Evolutionary conservation across 1,140 invertebrate genomes (phyloP).

Genomic region (Drosophila eugracilis): DNA sequence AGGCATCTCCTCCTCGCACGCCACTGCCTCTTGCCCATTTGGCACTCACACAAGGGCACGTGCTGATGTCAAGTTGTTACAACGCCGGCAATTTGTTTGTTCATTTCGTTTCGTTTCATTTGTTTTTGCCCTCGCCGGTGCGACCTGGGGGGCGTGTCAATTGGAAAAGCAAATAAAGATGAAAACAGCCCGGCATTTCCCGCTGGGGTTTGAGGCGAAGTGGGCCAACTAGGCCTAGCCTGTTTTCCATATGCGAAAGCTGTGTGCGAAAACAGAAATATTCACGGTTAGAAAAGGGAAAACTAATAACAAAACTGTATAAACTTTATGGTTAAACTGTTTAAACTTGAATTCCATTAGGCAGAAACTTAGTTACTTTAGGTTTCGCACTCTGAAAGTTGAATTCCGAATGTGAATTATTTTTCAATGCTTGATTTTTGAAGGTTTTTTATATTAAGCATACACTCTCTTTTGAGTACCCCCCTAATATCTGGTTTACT

Average conservation of each 20-base stretch:
- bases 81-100: constrained; percentile 63
- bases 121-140: constrained; percentile 13
- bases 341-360: no score
- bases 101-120: constrained; percentile 59
- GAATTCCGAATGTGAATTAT: no score
- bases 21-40: constrained; percentile 3
- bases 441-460: no score
- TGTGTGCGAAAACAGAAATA: not conserved
- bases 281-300: not conserved
- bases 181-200: constrained; percentile 17
- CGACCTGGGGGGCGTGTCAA: constrained; percentile 13
- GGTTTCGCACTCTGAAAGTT: no score
- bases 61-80: constrained; percentile 71
- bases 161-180: constrained; percentile 44
- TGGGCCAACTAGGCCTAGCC: not conserved
- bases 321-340: no score
- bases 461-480: not conserved
- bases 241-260: constrained; percentile 14
- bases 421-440: no score
- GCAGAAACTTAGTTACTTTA: no score
- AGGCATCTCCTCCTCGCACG: not conserved
- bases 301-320: not conserved
- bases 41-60: constrained; percentile 48
- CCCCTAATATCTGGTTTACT: not conserved
- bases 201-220: not conserved